Percentiles rank a stretch among this genome's conserved stretches.
Evolutionary conservation across 2,113 vertebrate species (phyloP).

Genomic region (Copsychus sechellarum): DNA sequence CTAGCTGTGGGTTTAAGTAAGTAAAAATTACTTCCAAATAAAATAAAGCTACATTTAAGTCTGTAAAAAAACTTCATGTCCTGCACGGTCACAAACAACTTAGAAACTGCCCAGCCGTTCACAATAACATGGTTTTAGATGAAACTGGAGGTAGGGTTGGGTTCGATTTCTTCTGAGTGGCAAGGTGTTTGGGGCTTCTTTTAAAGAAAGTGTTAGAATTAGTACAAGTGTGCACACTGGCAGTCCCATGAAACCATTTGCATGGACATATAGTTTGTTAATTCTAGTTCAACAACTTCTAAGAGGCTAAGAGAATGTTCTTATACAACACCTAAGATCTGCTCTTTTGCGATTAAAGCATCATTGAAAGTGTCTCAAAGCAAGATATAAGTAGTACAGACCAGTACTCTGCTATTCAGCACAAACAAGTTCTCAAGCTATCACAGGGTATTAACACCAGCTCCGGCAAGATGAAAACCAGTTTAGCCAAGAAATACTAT

Average conservation of each 20-base stretch:
- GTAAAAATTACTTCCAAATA: neutral
- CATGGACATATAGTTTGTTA: neutral
- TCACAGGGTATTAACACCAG: neutral
- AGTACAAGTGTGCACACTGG: neutral
- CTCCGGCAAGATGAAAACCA: neutral
- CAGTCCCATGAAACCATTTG: neutral
- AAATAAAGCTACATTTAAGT: neutral
- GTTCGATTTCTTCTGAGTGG: neutral
- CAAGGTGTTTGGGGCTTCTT: neutral
- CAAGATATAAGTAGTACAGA: neutral
- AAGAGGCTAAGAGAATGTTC: neutral
- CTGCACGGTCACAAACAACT: neutral
- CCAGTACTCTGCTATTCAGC: neutral
- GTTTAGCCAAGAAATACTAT: neutral
- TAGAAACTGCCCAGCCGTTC: neutral
- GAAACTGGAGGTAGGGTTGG: neutral
- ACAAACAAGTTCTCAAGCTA: neutral
- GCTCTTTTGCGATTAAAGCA: neutral
- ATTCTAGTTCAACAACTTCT: neutral
- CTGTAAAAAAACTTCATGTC: neutral
- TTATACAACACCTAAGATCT: neutral
- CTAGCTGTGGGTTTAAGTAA: neutral
- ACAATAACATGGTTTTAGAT: neutral
- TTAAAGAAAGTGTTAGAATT: neutral
- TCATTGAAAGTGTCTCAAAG: neutral